phyloP scores from a whole-genome alignment of 2,113 vertebrate genomes.

The Neolamprologus hecqui region DNA sequence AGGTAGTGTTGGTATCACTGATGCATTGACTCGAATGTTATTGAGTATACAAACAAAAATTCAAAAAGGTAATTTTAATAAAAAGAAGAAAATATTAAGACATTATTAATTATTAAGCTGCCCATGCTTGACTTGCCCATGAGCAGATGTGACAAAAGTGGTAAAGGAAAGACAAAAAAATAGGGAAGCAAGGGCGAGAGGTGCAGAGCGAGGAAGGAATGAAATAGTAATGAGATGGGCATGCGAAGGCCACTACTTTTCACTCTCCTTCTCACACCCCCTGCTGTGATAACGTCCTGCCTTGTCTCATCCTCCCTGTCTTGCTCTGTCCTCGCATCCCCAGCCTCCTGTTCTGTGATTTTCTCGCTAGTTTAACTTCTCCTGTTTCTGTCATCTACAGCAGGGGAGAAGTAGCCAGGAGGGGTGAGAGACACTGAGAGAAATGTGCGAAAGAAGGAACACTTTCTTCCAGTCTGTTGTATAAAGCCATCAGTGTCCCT shows the following conservation, averaged over 20 bases:
- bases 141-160: constrained; percentile 32
- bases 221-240: constrained; percentile 60
- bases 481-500: constrained; percentile 62
- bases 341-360: background rate
- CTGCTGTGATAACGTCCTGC: constrained; percentile 49
- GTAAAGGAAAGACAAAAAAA: background rate
- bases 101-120: background rate
- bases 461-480: constrained; percentile 33
- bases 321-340: background rate
- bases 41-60: background rate
- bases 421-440: constrained; percentile 47
- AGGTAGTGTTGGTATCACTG: background rate
- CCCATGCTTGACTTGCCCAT: background rate
- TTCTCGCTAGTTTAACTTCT: constrained; percentile 9
- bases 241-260: background rate
- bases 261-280: constrained; percentile 23
- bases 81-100: background rate
- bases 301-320: constrained; percentile 19
- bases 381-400: constrained; percentile 13
- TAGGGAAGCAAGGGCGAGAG: background rate
- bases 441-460: constrained; percentile 47
- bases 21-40: background rate
- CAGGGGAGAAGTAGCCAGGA: constrained; percentile 19
- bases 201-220: constrained; percentile 12
- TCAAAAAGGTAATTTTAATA: background rate